Evolutionary conservation across 2,888 invertebrate species (phyloP), one percentile per base, ranked within the genome.

Genomic region (Mimumesa dahlbomi): DNA sequence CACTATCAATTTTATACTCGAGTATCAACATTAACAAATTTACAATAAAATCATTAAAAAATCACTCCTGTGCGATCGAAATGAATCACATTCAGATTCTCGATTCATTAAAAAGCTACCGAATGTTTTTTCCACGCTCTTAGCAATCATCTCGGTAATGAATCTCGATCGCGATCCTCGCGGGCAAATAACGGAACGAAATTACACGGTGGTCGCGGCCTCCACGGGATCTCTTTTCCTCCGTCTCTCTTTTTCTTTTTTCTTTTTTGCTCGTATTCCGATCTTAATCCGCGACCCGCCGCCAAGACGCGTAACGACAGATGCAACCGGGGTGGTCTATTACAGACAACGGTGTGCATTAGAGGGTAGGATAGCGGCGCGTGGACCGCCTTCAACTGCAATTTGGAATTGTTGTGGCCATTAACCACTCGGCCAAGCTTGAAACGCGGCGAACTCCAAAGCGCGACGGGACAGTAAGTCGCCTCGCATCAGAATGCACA

Each of bases 331-430:
- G n/a, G 13, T 42, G 34, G 40, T 46, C 29, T 52, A 43, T 53
- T 65, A 61, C 54, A 21, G 13, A 5, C 25, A 6, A 29, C 52
- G 31, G 14, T 36, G 66, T 73, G 61, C 72, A 73, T 73, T 73
- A 66, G 66, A 57, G 59, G 38, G 9, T 45, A 54, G 38, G 36
- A 42, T 25, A 46, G 45, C 22, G 43, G 34, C n/a, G 40, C 19
- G 22, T 34, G 36, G 11, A 16, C 34, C 48, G 38, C 34, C 29
- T 71, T 43, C 29, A 18, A 53, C 52, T 52, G 63, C 59, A 66
- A 75, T 71, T 71, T 49, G 22, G 49, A 57, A 67, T 68, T 61
- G 64, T 67, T 54, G 45, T 29, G 54, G 45, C 61, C 75, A 65
- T 72, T 71, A 71, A 43, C 61, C 49, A 45, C 67, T 64, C 57